Percentiles rank a stretch among this genome's conserved stretches.
These are phyloP conservation scores for Corydoras maculifer DNA, from an alignment of 2,113 vertebrate genomes.

Conservation along the genomic window DNA sequence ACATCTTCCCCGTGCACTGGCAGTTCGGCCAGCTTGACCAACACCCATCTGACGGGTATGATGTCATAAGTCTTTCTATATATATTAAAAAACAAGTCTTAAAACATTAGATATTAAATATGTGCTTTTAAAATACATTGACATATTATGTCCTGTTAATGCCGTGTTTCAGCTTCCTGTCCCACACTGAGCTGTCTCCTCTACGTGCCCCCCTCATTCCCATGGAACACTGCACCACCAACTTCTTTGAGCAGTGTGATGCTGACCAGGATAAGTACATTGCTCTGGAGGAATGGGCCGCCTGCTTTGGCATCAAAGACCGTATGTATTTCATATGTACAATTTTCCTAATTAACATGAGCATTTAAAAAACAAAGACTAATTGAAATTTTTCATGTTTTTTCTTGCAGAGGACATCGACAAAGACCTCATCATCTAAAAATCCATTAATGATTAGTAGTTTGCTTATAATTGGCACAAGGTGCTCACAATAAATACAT, in stretches of 20 bases:
- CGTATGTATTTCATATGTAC: slow-evolving; percentile 69
- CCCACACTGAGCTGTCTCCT: slow-evolving; percentile 92
- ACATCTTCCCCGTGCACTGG: slow-evolving; percentile 98
- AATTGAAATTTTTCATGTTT: slow-evolving; percentile 26
- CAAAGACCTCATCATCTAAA: slow-evolving; percentile 90
- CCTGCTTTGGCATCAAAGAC: slow-evolving; percentile 95
- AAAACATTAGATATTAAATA: too few relatives aligned
- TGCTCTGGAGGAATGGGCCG: slow-evolving; percentile 92
- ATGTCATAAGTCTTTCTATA: neutral
- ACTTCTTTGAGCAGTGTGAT: slow-evolving; percentile 91
- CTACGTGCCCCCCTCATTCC: slow-evolving; percentile 95
- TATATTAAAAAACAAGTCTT: too few relatives aligned
- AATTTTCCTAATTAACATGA: neutral
- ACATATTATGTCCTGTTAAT: neutral
- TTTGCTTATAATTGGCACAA: slow-evolving; percentile 62
- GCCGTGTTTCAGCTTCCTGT: slow-evolving; percentile 77
- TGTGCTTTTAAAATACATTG: too few relatives aligned
- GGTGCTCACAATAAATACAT: slow-evolving; percentile 80
- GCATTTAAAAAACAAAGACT: neutral
- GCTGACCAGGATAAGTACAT: slow-evolving; percentile 94
- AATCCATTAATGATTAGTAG: slow-evolving; percentile 46
- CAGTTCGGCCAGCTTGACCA: slow-evolving; percentile 97
- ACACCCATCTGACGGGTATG: slow-evolving; percentile 88
- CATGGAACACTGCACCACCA: slow-evolving; percentile 99
- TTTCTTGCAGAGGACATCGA: slow-evolving; percentile 90